Evolutionary conservation across 2,888 invertebrate species (phyloP), one percentile per base, ranked within the genome.

Genomic region (Drosophila leonis): DNA sequence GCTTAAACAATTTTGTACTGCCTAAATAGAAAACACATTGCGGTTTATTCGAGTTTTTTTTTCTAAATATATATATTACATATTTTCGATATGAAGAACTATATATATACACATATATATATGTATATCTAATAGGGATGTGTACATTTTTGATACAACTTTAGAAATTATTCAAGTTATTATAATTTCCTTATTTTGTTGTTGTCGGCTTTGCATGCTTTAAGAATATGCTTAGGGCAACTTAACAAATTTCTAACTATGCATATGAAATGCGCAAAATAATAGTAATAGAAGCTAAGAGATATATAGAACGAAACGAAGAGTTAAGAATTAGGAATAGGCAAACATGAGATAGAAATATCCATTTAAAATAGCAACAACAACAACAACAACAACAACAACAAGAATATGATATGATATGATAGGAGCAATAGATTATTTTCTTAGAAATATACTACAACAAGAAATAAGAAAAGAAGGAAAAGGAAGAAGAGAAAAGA

Each of bases 181-280:
- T 35, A 1, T 33, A 18, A 13, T 24, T 20, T 51, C 24, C 1
- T 24, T 24, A 24, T 2, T 24, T 44, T 13, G 10, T 20, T n/a
- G 31, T 24, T 46, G 33, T 20, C 33, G 27, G n/a, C 10, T 4
- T 20, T 4, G 20, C 20, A 51, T 24, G 18, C 20, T 51, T 4
- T 51, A 13, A 35, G 15, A 15, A 51, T 51, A 20, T 18, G n/a
- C 31, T 33, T 49, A 41, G 48, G 46, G 33, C 13, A 48, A 20
- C 7, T 55, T 57, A 80, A 52, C 49, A 65, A 63, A 56, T n/a
- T 68, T 61, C 24, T 33, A 71, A 78, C 69, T 59, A 62, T 66
- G 82, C 84, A 78, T 86, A 86, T 71, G 87, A 81, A 82, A 82
- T 83, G 84, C 87, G 54, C 62, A 48, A 54, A 77, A 56, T 48